A percentile compares a stretch with the other conserved stretches of the same genome.
phyloP scores from a whole-genome alignment of 2,113 vertebrate species.

The Dendropsophus ebraccatus region DNA sequence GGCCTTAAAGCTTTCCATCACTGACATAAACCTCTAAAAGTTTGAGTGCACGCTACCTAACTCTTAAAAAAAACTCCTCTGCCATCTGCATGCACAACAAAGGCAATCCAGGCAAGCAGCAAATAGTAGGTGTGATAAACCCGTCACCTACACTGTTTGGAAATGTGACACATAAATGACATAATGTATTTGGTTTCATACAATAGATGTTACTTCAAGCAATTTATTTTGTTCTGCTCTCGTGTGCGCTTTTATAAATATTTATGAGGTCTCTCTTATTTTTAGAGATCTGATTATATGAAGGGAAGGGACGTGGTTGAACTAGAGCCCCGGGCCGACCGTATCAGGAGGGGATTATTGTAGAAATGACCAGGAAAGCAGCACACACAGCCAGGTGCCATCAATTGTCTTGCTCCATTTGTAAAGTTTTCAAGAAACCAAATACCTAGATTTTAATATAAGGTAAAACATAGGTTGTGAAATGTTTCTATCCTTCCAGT shows the following conservation, averaged over 20 bases:
- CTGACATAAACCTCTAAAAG: too few species aligned
- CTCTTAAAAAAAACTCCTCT: not conserved
- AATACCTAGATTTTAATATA: too few species aligned
- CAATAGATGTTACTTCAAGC: constrained; percentile 48
- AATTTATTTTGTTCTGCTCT: constrained; percentile 52
- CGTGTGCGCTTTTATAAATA: constrained; percentile 41
- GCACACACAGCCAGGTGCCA: not conserved
- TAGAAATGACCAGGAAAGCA: not conserved
- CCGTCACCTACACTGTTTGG: constrained; percentile 40
- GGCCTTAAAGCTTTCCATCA: too few species aligned
- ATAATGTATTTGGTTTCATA: constrained; percentile 38
- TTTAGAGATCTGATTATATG: constrained; percentile 53
- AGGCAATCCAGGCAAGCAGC: not conserved
- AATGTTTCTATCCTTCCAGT: not conserved
- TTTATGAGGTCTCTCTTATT: constrained; percentile 43
- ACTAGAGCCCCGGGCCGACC: not conserved
- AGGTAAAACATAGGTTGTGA: too few species aligned
- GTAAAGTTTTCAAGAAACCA: too few species aligned
- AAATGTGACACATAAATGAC: constrained; percentile 47
- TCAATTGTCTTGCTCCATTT: not conserved
- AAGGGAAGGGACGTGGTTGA: not conserved
- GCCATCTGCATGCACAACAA: not conserved
- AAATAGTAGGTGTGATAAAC: constrained; percentile 27
- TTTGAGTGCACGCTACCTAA: not conserved
- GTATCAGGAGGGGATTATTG: constrained; percentile 8